phyloP scores from a whole-genome alignment of 1,140 invertebrate genomes.

The Drosophila obscura region DNA sequence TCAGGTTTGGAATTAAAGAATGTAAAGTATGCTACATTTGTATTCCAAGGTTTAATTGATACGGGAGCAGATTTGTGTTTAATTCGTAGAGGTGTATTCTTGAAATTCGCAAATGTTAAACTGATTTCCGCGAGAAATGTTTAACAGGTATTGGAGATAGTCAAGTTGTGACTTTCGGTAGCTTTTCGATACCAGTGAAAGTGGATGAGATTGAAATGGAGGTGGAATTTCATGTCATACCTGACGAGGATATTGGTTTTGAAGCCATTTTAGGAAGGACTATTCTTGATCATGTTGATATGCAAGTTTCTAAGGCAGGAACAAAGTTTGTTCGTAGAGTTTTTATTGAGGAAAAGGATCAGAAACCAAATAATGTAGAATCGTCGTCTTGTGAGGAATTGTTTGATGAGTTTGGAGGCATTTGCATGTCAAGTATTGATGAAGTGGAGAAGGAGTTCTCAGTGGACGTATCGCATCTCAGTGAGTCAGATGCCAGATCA shows the following conservation, averaged over 20 bases:
- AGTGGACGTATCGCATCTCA: too few species aligned
- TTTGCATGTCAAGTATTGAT: not conserved
- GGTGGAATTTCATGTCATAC: conserved; percentile 24
- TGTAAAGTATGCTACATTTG: too few species aligned
- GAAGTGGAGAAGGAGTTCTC: too few species aligned
- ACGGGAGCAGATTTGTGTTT: conserved; percentile 1
- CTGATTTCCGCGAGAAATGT: too few species aligned
- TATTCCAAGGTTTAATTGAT: too few species aligned
- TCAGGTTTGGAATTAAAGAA: too few species aligned
- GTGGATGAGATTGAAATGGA: conserved; percentile 14
- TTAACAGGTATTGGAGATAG: not conserved
- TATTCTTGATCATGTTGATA: conserved; percentile 7
- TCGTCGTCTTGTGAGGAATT: not conserved
- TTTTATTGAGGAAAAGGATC: too few species aligned
- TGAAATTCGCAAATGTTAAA: too few species aligned
- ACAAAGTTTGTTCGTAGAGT: not conserved
- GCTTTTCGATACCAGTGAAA: not conserved
- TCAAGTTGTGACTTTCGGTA: conserved; percentile 24
- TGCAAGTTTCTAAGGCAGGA: not conserved
- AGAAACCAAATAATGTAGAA: too few species aligned
- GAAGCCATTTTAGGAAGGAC: not conserved
- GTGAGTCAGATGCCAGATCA: too few species aligned
- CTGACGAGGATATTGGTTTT: conserved; percentile 3
- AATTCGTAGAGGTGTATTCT: not conserved
- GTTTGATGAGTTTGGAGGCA: not conserved